Evolutionary conservation across 1,140 invertebrate genomes (phyloP), one percentile per base, ranked within the genome.

Genomic region (Pseudomyrmex concolor): DNA sequence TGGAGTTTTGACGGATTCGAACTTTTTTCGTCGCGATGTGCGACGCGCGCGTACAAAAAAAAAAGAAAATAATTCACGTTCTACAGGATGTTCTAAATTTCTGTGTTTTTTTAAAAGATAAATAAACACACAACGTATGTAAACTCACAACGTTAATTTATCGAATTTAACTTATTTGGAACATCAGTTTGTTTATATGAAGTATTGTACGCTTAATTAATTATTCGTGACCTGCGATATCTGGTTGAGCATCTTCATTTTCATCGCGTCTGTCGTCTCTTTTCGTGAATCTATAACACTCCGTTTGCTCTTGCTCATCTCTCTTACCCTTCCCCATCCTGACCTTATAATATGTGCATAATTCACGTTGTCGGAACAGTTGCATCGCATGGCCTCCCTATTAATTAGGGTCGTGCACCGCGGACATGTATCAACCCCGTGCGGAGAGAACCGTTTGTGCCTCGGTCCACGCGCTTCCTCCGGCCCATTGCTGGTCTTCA

Each of bases 351-450:
- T 73, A 85, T 62, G 76, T 89, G 85, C 89, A 93, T 93, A 93
- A 93, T 93, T 93, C 90, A 93, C 89, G 84, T 76, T 73, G 80
- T 76, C 85, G 82, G 92, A 92, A 93, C 92, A 93, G 92, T 93
- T 92, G 92, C 92, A 93, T 93, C 88, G 92, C 92, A 89, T 93
- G 90, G 92, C 86, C 89, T 94, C 90, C 90, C 92, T 93, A 92
- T 92, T 94, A 94, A 94, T 94, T 94, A 94, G 91, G 92, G 92
- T 94, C 92, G 91, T 93, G 92, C 91, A 93, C 92, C 91, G 90
- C 84, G 89, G 84, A 85, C 91, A 91, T 93, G 91, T 90, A 93
- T 94, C 92, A 94, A 90, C 85, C 87, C 85, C 62, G 89, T 87
- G 85, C 77, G 76, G 83, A 84, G 80, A 77, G 80, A 77, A 77